Evolutionary conservation across 2,888 invertebrate species (phyloP).

Genomic region (Chrysolina oricalcia): DNA sequence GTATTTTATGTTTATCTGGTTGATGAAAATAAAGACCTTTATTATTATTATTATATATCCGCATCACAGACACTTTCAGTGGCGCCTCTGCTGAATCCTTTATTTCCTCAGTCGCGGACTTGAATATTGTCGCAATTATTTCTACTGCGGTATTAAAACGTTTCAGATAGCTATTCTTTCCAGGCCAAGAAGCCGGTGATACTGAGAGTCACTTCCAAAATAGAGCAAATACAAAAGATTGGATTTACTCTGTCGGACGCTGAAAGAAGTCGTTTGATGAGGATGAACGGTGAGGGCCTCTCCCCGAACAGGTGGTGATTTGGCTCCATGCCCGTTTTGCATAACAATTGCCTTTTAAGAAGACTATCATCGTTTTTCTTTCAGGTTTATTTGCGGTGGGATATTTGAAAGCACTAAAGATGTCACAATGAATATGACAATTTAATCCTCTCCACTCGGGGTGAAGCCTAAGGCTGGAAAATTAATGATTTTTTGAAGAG

Average conservation of each 20-base stretch:
- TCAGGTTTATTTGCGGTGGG: constrained; percentile 70
- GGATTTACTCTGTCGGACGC: constrained; percentile 69
- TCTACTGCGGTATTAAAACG: constrained; percentile 72
- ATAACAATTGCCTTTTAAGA: constrained; percentile 72
- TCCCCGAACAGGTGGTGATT: constrained; percentile 71
- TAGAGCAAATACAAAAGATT: constrained; percentile 72
- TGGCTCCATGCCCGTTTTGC: constrained; percentile 70
- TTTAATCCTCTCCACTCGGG: constrained; percentile 68
- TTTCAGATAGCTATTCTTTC: constrained; percentile 72
- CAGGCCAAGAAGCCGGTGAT: constrained; percentile 70
- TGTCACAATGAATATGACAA: constrained; percentile 71
- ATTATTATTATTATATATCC: neutral
- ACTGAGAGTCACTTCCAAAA: constrained; percentile 68
- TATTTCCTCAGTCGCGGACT: constrained; percentile 67
- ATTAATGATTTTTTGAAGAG: constrained; percentile 69
- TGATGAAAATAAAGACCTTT: too few relatives aligned
- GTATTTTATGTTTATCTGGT: too few relatives aligned
- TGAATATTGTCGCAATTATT: constrained; percentile 73
- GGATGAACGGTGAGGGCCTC: constrained; percentile 71
- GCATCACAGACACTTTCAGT: neutral
- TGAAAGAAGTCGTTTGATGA: constrained; percentile 70
- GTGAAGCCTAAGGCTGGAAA: constrained; percentile 67
- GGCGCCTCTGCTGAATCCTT: constrained; percentile 60
- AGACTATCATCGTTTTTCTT: constrained; percentile 71
- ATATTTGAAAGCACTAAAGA: constrained; percentile 72